Evolutionary conservation across 2,888 invertebrate species (phyloP), one percentile per base, ranked within the genome.

Genomic region (Odiellus spinosus): DNA sequence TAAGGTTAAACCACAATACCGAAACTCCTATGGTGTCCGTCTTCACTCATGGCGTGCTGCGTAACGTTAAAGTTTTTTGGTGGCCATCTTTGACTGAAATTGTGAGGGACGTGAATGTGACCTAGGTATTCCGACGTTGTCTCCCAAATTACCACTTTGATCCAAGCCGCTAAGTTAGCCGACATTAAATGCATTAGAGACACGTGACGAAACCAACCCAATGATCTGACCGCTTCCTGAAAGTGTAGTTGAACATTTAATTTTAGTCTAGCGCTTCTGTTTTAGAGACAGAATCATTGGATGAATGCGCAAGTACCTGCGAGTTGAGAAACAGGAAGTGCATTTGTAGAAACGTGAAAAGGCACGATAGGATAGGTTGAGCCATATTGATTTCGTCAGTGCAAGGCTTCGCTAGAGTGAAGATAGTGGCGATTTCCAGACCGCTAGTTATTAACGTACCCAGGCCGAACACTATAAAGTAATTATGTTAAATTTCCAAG

Each of bases 251-350:
- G n/a, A 41, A 46, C 26, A 26, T 8, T 26, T 8, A 26, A 26
- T 26, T 26, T 26, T 26, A 26, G 4, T n/a, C n/a, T n/a, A n/a
- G n/a, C n/a, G n/a, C n/a, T n/a, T n/a, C n/a, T n/a, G n/a, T n/a
- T n/a, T n/a, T n/a, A n/a, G n/a, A n/a, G n/a, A n/a, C n/a, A n/a
- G n/a, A n/a, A n/a, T n/a, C n/a, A n/a, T n/a, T n/a, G n/a, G n/a
- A n/a, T n/a, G n/a, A n/a, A n/a, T n/a, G n/a, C n/a, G n/a, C n/a
- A n/a, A n/a, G n/a, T 59, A 70, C 73, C 65, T 73, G 71, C 1
- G 72, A 72, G 57, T 73, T 72, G 48, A 73, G 71, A 56, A 73
- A 73, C 40, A 73, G 65, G 59, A 73, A 72, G 59, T 73, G 73
- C 72, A 73, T 73, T 59, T 73, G 73, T 36, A 73, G 60, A 57